These are phyloP conservation scores for Lagocephalus sceleratus DNA, from an alignment of 2,797 vertebrate species.

Conservation along the genomic window DNA sequence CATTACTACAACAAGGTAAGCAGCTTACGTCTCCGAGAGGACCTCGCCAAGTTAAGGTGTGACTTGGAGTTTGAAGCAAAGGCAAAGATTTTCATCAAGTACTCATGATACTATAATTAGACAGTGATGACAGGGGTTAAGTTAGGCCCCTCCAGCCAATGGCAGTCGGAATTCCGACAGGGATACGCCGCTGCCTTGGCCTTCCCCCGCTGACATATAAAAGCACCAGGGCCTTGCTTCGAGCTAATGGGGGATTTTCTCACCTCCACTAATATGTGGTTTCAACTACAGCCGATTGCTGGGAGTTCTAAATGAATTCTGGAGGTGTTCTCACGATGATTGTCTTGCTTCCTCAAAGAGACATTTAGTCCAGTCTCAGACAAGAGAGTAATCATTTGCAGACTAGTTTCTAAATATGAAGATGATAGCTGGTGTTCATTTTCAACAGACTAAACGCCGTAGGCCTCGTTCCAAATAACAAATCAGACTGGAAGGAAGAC, in stretches of 20 bases:
- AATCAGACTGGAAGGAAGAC: conserved; percentile 29
- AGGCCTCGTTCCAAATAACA: conserved; percentile 30
- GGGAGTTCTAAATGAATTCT: neutral
- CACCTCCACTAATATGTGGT: no score
- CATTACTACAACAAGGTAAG: conserved; percentile 99
- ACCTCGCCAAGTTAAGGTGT: no score
- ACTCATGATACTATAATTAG: no score
- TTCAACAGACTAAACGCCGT: conserved; percentile 56
- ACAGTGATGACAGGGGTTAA: no score
- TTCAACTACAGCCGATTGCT: no score
- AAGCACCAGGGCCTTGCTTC: no score
- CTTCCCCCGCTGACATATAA: neutral
- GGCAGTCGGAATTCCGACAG: neutral
- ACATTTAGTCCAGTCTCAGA: conserved; percentile 25
- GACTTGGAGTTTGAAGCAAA: no score
- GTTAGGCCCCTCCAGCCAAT: no score
- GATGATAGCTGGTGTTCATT: conserved; percentile 52
- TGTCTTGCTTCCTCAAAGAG: conserved; percentile 29
- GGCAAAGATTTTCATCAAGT: no score
- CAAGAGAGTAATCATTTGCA: conserved; percentile 39
- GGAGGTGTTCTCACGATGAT: conserved; percentile 53
- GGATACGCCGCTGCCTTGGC: neutral
- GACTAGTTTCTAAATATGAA: conserved; percentile 43
- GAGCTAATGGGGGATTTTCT: no score
- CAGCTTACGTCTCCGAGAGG: neutral